Evolutionary conservation across 1,140 invertebrate genomes (phyloP), one percentile per base, ranked within the genome.

Genomic region (Atta colombica): DNA sequence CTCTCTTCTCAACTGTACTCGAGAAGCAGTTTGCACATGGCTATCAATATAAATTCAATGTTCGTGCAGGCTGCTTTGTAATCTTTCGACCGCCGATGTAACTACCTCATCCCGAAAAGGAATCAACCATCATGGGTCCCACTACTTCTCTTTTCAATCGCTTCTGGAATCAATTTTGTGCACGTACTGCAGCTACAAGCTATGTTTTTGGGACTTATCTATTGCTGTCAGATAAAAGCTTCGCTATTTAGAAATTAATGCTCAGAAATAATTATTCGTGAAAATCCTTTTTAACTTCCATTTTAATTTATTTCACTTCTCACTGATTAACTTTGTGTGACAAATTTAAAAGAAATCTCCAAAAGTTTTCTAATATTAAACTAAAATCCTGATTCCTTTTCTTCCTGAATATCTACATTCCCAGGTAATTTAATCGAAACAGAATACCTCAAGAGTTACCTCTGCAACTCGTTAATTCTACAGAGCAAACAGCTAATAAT

Each of bases 41-140:
- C 87, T 89, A 89, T 89, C 88, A 89, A 89, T 89, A 88, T 89
- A 74, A 89, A 86, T 89, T 89, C 87, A 68, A 55, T 53, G 45
- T 68, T 86, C 88, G 72, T 10, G 72, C 71, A 66, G 78, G 58
- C 78, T 51, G 74, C 87, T 89, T 89, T 89, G 88, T 89, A 89
- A 89, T 89, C 88, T 88, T 89, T 58, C 72, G 77, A 25, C 74
- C 53, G 68, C 53, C 74, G 74, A 72, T 86, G 72, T 77, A 89
- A 66, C 65, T 80, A 72, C 81, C 84, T 88, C 60, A 45, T 66
- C 45, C 31, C 39, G 31, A 85, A 71, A 77, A 68, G 28, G 8
- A 28, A 88, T 51, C 63, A 72, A 69, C 77, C 77, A 12, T 66
- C 35, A 45, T 45, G 31, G 10, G 1, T 6, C n/a, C 35, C 25